Base-by-base conservation (phyloP, 2,113 vertebrate species). In the Alces alces region DNA sequence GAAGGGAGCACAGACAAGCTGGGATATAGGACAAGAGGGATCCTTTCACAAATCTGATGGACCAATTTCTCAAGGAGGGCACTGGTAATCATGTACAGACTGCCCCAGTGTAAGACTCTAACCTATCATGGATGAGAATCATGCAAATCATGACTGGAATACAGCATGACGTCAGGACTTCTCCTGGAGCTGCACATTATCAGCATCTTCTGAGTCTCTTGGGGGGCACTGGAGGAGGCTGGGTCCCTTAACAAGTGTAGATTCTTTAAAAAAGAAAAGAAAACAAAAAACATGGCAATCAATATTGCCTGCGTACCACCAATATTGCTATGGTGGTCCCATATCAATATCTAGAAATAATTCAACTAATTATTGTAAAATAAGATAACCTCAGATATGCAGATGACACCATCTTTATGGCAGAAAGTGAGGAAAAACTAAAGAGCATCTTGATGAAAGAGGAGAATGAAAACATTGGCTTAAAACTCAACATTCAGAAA, bases 221-320 rank as follows among this genome's bases (percentile, higher is more conserved):
- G 1, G 7, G 58, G 2, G 39, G 3, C 36, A 6, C 8, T 16
- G 3, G 3, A 61, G 1, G 23, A 61, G 3, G 54, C 5, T n/a
- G 23, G 25, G 39, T 76, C n/a, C 27, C 61, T 28, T 52, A 73
- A 64, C 4, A n/a, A 52, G 15, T 66, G 55, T 66, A 66, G 1
- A 82, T n/a, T 95, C 21, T 92, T 84, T 84, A 17, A 14, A 66
- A 86, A 96, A 91, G 3, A 39, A 93, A 50, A 1, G n/a, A n/a
- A n/a, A n/a, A n/a, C n/a, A n/a, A n/a, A 1, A 64, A 27, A n/a
- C 61, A 5, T 30, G 79, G 19, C 19, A 89, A 47, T 39, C 54
- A 13, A 64, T 80, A 54, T 13, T 94, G 39, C 27, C 33, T 1
- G 55, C 2, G 7, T 30, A 91, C 0, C 19, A 80, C 39, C 3